These are phyloP conservation scores for Anguilla japonica DNA, from an alignment of 2,113 vertebrate species.

Conservation along the genomic window DNA sequence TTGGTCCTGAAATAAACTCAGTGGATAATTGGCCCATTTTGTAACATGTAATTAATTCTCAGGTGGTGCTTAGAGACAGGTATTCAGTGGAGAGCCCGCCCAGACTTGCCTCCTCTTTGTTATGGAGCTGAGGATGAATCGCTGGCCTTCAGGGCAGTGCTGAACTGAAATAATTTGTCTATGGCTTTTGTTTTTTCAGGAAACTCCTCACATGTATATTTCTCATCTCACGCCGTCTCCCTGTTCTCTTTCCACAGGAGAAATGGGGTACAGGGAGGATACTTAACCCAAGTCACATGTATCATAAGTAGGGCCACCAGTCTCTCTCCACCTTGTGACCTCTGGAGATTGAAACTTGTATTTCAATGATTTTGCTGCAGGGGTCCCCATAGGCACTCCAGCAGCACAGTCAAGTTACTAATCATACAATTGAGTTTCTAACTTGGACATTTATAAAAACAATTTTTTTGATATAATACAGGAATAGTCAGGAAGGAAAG, in stretches of 20 bases:
- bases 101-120: neutral
- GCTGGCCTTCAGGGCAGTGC: neutral
- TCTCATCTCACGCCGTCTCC: neutral
- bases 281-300: neutral
- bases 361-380: too few relatives aligned
- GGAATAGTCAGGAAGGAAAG: too few relatives aligned
- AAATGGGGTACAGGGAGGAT: neutral
- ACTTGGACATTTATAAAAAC: too few relatives aligned
- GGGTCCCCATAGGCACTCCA: too few relatives aligned
- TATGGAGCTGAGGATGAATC: neutral
- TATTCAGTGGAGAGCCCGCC: neutral
- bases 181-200: neutral
- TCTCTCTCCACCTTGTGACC: too few relatives aligned
- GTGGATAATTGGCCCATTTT: neutral
- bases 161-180: neutral
- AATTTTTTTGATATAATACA: too few relatives aligned
- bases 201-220: neutral
- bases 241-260: neutral
- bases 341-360: too few relatives aligned
- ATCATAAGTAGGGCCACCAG: too few relatives aligned
- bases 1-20: neutral
- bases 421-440: too few relatives aligned
- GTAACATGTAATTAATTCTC: slow-evolving; percentile 11
- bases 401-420: too few relatives aligned
- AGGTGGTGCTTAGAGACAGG: slow-evolving; percentile 8